phyloP scores from a whole-genome alignment of 2,797 vertebrate genomes.

The Lates japonicus region DNA sequence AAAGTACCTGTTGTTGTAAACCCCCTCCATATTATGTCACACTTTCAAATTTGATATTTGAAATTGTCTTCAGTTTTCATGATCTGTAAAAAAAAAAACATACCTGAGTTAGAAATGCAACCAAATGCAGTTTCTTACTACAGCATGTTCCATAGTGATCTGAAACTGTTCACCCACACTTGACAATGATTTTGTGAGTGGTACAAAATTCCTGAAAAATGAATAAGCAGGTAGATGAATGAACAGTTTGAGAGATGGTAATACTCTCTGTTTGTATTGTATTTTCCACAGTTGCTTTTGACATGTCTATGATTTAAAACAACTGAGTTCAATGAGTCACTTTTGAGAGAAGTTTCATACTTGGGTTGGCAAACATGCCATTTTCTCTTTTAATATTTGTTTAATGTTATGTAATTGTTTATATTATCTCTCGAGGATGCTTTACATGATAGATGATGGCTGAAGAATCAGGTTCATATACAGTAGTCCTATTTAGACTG shows the following conservation, averaged over 20 bases:
- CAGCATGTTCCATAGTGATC: background rate
- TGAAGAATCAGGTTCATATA: background rate
- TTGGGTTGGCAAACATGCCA: too few relatives aligned
- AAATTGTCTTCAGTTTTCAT: background rate
- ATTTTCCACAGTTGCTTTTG: background rate
- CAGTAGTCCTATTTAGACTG: background rate
- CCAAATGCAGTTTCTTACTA: background rate
- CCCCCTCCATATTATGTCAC: background rate
- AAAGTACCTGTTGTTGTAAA: background rate
- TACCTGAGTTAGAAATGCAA: background rate
- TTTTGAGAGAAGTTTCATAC: too few relatives aligned
- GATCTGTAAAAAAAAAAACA: background rate
- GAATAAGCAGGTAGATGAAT: slow-evolving; percentile 5
- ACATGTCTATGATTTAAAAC: background rate
- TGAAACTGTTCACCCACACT: background rate
- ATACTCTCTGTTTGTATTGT: background rate
- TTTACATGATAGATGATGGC: background rate
- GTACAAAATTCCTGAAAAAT: slow-evolving; percentile 11
- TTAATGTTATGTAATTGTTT: too few relatives aligned
- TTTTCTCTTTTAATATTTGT: too few relatives aligned
- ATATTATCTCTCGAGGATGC: background rate
- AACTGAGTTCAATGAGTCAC: background rate
- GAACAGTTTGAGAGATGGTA: background rate
- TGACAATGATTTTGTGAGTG: background rate
- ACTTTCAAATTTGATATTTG: background rate